These are phyloP conservation scores for Protophormia terraenovae DNA, from an alignment of 2,888 invertebrate genomes.

Conservation along the genomic window DNA sequence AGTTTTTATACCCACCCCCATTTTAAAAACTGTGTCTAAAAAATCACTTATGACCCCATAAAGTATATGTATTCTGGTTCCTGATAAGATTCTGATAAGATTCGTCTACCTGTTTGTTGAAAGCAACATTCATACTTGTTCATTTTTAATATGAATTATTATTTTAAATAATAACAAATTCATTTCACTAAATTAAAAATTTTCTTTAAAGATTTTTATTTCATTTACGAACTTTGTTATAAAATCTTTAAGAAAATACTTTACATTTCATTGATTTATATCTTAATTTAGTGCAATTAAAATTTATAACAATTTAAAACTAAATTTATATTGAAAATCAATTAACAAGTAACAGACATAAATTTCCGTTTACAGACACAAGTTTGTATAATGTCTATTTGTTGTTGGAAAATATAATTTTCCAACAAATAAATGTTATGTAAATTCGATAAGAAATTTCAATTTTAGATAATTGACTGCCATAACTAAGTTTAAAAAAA, in stretches of 20 bases:
- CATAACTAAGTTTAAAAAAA: constrained; percentile 62
- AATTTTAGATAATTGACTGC: constrained; percentile 67
- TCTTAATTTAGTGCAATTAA: constrained; percentile 16
- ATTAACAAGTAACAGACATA: constrained; percentile 72
- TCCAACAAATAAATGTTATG: constrained; percentile 59
- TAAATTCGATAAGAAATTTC: constrained; percentile 67
- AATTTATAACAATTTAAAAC: constrained; percentile 42
- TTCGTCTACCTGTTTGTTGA: no score
- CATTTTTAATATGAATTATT: no score
- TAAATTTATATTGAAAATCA: constrained; percentile 60
- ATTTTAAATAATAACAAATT: no score
- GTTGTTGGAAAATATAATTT: constrained; percentile 55
- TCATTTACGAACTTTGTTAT: no score
- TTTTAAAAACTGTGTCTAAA: no score
- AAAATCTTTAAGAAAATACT: constrained; percentile 22
- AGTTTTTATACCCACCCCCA: no score
- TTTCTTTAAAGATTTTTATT: background rate
- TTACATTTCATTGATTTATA: background rate
- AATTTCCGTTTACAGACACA: constrained; percentile 71
- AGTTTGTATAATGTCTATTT: constrained; percentile 10
- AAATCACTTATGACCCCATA: no score
- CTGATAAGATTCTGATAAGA: no score
- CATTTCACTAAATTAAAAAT: background rate
- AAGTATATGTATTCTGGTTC: no score
- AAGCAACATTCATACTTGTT: no score